Evolutionary conservation across 1,140 invertebrate species (phyloP).

Genomic region (Hyles vespertilio): DNA sequence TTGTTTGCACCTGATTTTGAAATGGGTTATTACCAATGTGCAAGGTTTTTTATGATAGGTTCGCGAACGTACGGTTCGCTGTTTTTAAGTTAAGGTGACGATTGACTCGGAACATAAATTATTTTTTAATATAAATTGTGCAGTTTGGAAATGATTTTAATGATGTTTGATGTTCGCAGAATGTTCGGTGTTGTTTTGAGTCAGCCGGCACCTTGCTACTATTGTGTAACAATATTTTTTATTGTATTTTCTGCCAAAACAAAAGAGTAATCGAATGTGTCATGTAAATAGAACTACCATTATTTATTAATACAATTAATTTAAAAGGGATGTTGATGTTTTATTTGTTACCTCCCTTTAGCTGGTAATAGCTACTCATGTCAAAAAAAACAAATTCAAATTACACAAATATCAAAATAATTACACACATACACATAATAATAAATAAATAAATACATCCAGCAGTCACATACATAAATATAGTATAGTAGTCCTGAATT

Average conservation of each 20-base stretch:
- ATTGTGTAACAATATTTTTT: slow-evolving; percentile 67
- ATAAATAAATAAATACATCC: too few species aligned
- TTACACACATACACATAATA: too few species aligned
- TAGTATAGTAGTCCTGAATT: too few species aligned
- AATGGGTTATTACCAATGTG: slow-evolving; percentile 45
- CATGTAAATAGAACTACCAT: slow-evolving; percentile 76
- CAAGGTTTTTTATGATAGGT: slow-evolving; percentile 20
- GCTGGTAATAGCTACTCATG: too few species aligned
- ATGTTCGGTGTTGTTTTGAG: slow-evolving; percentile 38
- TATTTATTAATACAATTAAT: slow-evolving; percentile 76
- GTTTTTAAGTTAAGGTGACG: too few species aligned
- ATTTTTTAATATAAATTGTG: slow-evolving; percentile 12
- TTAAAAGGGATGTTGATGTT: slow-evolving; percentile 62
- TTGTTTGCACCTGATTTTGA: slow-evolving; percentile 18
- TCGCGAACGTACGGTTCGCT: slow-evolving; percentile 7
- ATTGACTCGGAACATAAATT: slow-evolving; percentile 3
- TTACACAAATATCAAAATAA: neutral
- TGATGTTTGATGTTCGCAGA: slow-evolving; percentile 28
- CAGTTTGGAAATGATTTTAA: slow-evolving; percentile 1
- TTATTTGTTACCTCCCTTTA: slow-evolving; percentile 36
- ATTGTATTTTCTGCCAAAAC: slow-evolving; percentile 72
- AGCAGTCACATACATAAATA: too few species aligned
- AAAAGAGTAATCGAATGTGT: slow-evolving; percentile 71
- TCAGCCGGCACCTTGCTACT: slow-evolving; percentile 31
- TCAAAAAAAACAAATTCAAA: too few species aligned